Evolutionary conservation across 2,113 vertebrate genomes (phyloP).

Genomic region (Speoplatyrhinus poulsoni): DNA sequence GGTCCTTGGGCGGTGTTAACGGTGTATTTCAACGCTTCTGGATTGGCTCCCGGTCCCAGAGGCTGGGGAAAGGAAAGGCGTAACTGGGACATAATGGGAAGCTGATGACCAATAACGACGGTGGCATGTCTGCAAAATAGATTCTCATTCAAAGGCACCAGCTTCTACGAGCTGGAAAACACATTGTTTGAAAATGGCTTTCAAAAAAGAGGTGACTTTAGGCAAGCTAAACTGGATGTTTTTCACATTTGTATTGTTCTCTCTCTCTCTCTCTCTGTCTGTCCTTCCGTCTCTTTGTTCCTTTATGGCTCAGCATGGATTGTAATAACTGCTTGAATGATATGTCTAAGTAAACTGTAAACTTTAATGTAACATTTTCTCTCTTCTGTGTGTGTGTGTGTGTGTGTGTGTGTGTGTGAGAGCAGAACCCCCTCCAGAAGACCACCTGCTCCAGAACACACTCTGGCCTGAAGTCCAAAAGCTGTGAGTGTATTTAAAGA

Average conservation of each 20-base stretch:
- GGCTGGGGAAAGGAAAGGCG: constrained; percentile 26
- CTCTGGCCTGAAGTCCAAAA: constrained; percentile 98
- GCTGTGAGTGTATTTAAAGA: constrained; percentile 80
- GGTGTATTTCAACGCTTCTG: constrained; percentile 51
- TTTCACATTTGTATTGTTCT: constrained; percentile 33
- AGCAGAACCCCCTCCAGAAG: constrained; percentile 92
- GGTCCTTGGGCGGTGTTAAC: constrained; percentile 59
- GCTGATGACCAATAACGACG: constrained; percentile 35
- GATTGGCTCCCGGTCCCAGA: constrained; percentile 39
- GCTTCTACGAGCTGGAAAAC: constrained; percentile 39
- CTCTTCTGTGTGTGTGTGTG: constrained; percentile 9
- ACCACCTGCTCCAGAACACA: constrained; percentile 96
- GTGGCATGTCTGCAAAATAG: constrained; percentile 14
- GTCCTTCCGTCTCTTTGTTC: too few species aligned
- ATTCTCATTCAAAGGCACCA: constrained; percentile 33
- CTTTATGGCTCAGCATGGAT: too few species aligned
- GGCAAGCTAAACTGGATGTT: constrained; percentile 28
- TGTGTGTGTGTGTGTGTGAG: constrained; percentile 25
- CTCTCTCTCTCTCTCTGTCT: too few species aligned
- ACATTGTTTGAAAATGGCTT: constrained; percentile 38
- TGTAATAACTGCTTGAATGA: too few species aligned
- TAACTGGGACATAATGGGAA: constrained; percentile 15
- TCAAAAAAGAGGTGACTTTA: constrained; percentile 21
- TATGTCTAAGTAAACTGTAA: too few species aligned
- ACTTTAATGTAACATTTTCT: too few species aligned